Base-by-base conservation (phyloP, 2,113 vertebrate genomes). In the Litocranius walleri region DNA sequence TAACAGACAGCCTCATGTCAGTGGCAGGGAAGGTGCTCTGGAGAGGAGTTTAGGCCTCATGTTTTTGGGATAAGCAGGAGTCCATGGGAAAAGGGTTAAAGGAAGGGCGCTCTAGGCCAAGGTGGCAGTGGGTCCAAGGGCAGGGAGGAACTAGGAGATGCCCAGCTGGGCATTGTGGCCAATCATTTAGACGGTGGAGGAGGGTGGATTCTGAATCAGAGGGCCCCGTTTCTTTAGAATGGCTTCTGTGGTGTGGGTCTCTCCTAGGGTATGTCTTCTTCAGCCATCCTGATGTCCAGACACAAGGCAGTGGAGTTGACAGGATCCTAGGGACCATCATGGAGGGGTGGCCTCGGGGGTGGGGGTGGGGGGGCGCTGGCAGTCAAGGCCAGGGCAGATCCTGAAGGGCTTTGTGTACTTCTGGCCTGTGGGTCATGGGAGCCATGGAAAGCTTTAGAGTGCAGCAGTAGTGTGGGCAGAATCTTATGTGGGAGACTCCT, bases 311-410 rank as follows among this genome's bases (percentile, higher is more conserved):
- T 15, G 14, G 57, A 13, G 4, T 11, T 30, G 25, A 16, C 81
- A n/a, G 40, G 5, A 6, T 59, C 45, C 87, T 27, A 16, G n/a
- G 54, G 52, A 15, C 78, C 25, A 2, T 43, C 50, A 0, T 1
- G 16, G 2, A 27, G 87, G 27, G 64, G 43, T 30, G 50, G 5
- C 0, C 2, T 56, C 15, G 11, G 54, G 3, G 40, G 71, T 16
- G 3, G 6, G 8, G n/a, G n/a, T n/a, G n/a, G n/a, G 3, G 40
- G 71, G 21, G 3, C 5, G 8, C 21, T 15, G 4, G 17, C 17
- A 1, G 61, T 45, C 3, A 1, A 59, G 15, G 64, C 74, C 21
- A 57, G 25, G 40, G 27, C 84, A 54, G 85, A 12, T 74, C 81
- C 90, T 93, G 71, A 89, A 61, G 27, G 83, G 17, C 54, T 84